Base-by-base conservation (phyloP, 1,140 invertebrate species). In the Hylaeus volcanicus region DNA sequence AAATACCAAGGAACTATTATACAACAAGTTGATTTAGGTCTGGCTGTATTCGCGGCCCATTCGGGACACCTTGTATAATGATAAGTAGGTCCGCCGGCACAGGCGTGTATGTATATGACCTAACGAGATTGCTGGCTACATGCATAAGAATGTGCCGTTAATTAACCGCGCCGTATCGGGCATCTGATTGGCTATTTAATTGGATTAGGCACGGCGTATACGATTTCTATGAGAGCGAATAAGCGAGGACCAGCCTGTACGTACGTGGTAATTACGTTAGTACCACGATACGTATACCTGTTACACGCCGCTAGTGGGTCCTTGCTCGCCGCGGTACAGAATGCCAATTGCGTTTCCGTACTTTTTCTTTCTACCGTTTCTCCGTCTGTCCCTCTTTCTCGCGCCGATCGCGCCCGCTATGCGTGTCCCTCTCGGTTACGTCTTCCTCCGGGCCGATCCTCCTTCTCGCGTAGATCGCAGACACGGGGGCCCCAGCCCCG, bases 161-260 rank as follows among this genome's bases (percentile, higher is more conserved):
- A 91, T 92, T 91, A 91, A 90, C 85, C 86, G 71, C 72, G 68
- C 68, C 43, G 81, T 90, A 91, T 89, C 89, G 84, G 83, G 79
- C 85, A 91, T 89, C 90, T 83, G 88, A 89, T 90, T 85, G 86
- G 85, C 85, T 83, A 87, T 91, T 91, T 91, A 91, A 91, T 92
- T 92, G 87, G 87, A 90, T 91, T 90, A 88, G 85, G 68, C 70
- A 84, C 84, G 71, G 66, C 71, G 83, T 77, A 80, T 78, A 76
- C 81, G 81, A 76, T 86, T 77, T 86, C 86, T 86, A 83, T 83
- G 86, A 84, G 87, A 84, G 73, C 71, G 81, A 76, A 82, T 74
- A 80, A 71, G 69, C 72, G 70, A 76, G 79, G 71, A 55, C 74
- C 12, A n/a, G 45, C 55, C 37, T 60, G 63, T 72, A 80, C 45